Percentiles rank a stretch among this genome's conserved stretches.
These are phyloP conservation scores for Unio pictorum DNA, from an alignment of 2,888 invertebrate species.

Conservation along the genomic window DNA sequence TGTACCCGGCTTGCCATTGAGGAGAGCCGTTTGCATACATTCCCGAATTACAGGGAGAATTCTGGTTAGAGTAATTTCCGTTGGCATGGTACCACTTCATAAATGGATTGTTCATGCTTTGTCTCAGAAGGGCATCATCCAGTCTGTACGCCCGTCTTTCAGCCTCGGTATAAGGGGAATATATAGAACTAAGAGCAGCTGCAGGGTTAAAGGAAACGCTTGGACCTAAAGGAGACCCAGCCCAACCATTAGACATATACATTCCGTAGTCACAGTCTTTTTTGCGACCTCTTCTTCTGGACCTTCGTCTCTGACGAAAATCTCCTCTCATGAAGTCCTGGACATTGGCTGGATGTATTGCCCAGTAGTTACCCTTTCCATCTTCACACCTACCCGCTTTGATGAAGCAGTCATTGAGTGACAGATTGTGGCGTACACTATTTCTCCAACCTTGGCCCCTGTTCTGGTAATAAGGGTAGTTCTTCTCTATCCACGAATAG, in stretches of 20 bases:
- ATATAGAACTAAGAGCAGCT: constrained; percentile 50
- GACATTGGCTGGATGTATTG: constrained; percentile 66
- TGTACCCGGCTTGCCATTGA: constrained; percentile 58
- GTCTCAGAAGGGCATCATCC: constrained; percentile 62
- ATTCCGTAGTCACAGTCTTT: constrained; percentile 61
- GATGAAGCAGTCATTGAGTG: constrained; percentile 69
- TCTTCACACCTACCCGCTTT: constrained; percentile 65
- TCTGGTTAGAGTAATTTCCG: constrained; percentile 43
- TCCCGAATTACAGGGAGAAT: constrained; percentile 39
- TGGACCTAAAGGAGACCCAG: constrained; percentile 37
- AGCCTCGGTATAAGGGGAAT: constrained; percentile 64
- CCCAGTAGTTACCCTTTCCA: constrained; percentile 69
- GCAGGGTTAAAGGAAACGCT: constrained; percentile 48
- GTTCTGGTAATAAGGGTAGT: constrained; percentile 67
- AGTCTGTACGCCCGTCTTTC: constrained; percentile 62
- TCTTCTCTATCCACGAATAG: constrained; percentile 68
- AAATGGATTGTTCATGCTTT: constrained; percentile 64
- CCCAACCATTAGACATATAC: constrained; percentile 52
- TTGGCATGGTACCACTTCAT: constrained; percentile 63
- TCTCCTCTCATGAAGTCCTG: constrained; percentile 68
- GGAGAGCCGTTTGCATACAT: constrained; percentile 43
- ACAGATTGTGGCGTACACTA: constrained; percentile 68
- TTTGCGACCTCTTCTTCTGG: constrained; percentile 58
- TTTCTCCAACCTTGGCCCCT: constrained; percentile 69
- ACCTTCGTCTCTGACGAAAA: constrained; percentile 63